Base-by-base conservation (phyloP, 2,797 vertebrate genomes). In the Lycodopsis pacificus region DNA sequence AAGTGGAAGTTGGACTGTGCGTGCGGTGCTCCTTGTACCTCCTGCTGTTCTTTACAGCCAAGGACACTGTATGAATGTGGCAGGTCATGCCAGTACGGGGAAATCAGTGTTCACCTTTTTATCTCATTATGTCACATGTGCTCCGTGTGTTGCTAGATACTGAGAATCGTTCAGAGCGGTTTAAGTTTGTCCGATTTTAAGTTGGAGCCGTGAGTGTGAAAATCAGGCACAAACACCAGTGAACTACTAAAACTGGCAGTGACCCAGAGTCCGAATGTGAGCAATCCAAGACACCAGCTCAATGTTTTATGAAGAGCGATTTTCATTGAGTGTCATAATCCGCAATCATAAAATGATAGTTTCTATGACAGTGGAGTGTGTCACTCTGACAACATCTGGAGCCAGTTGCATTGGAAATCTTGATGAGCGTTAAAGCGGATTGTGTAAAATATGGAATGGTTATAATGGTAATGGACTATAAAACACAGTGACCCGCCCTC, bases 301-400 rank as follows among this genome's bases (percentile, higher is more conserved):
- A 27, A 27, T 27, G 27, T 27, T 27, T 27, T 27, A 27, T 27
- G 27, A 27, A 27, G 30, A 15, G 5, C 19, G 0, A n/a, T 30
- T 19, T 9, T 22, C 12, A 6, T 7, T 42, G 2, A 51, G 19
- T 20, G 59, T 51, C 57, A 25, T 65, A 27, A 71, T 22, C 30
- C 38, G 2, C 32, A 57, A 5, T 53, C 8, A 54, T 76, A 44
- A 46, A 65, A 34, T 13, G 75, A 83, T 83, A 15, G 54, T 17
- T 32, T 17, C 72, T 42, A 57, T 46, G 68, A 53, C 7, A 0
- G 42, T 7, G 19, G 40, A 0, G 0, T 27, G 49, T 46, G 27
- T 64, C 15, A 27, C 36, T 25, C 1, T 38, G 7, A 68, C 34
- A 54, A 32, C 51, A 51, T 57, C 46, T 64, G 32, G 19, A 73